phyloP scores from a whole-genome alignment of 2,888 invertebrate species.

The Sepiola atlantica region DNA sequence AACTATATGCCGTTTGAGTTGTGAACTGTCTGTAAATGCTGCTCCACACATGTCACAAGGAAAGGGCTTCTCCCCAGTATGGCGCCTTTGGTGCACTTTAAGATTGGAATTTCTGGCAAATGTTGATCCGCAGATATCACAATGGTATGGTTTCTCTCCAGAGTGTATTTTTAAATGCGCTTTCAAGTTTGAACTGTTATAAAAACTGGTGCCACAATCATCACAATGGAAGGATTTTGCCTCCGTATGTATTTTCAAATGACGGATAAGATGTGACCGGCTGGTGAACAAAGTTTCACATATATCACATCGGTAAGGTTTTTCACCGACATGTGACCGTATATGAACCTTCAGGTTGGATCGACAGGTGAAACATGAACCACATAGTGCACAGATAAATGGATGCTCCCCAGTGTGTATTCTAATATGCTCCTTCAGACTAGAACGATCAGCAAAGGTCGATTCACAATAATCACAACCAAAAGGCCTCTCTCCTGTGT shows the following conservation, averaged over 20 bases:
- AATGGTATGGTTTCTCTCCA: neutral
- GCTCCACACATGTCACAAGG: neutral
- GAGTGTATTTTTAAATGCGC: neutral
- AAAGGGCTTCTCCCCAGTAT: neutral
- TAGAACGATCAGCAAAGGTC: neutral
- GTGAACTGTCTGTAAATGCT: neutral
- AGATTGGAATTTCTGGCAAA: neutral
- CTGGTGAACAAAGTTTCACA: neutral
- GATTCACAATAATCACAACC: slow-evolving; percentile 1
- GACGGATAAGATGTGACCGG: neutral
- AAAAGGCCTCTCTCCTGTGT: neutral
- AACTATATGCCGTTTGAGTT: neutral
- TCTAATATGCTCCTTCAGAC: neutral
- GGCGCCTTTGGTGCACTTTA: neutral
- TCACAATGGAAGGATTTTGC: neutral
- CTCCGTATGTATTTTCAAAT: slow-evolving; percentile 12
- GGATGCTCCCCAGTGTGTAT: neutral
- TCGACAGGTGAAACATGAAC: neutral
- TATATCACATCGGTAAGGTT: neutral
- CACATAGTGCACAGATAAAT: neutral
- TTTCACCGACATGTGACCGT: neutral
- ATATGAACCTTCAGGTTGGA: neutral
- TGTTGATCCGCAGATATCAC: neutral
- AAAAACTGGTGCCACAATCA: neutral
- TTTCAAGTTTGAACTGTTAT: neutral